Percentiles rank a stretch among this genome's conserved stretches.
These are phyloP conservation scores for Ptilodon capucinus DNA, from an alignment of 2,888 invertebrate genomes.

Conservation along the genomic window DNA sequence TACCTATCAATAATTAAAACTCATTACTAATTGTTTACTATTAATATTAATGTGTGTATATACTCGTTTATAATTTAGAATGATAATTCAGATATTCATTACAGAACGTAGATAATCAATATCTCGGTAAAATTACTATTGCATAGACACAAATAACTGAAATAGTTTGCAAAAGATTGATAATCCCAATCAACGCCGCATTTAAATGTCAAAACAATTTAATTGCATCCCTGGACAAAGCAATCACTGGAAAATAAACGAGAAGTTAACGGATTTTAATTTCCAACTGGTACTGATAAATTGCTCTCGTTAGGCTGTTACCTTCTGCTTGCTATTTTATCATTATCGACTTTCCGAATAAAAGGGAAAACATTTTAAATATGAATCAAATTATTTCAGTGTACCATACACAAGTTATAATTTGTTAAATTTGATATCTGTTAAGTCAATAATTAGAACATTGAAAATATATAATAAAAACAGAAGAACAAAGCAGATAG, in stretches of 20 bases:
- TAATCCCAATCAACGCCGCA: neutral
- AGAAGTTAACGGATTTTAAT: constrained; percentile 36
- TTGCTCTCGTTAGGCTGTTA: constrained; percentile 32
- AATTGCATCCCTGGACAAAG: constrained; percentile 9
- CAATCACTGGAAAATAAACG: constrained; percentile 27
- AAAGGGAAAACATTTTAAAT: constrained; percentile 10
- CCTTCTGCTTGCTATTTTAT: constrained; percentile 24
- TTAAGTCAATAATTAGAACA: too few relatives aligned
- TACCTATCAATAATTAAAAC: too few relatives aligned
- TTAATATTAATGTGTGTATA: too few relatives aligned
- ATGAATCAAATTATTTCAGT: neutral
- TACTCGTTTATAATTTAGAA: too few relatives aligned
- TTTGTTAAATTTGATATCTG: neutral
- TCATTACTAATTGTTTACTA: too few relatives aligned
- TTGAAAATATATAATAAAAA: too few relatives aligned
- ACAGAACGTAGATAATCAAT: too few relatives aligned
- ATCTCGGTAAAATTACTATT: too few relatives aligned
- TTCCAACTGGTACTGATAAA: constrained; percentile 35
- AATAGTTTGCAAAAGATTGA: neutral
- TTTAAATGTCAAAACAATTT: constrained; percentile 3
- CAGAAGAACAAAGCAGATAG: too few relatives aligned
- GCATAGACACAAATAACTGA: neutral
- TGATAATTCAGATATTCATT: too few relatives aligned
- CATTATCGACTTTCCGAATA: constrained; percentile 15
- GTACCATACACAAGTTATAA: neutral